Conservation (phyloP, 2,797 vertebrate species). For the Coccyzus lansbergi region DNA sequence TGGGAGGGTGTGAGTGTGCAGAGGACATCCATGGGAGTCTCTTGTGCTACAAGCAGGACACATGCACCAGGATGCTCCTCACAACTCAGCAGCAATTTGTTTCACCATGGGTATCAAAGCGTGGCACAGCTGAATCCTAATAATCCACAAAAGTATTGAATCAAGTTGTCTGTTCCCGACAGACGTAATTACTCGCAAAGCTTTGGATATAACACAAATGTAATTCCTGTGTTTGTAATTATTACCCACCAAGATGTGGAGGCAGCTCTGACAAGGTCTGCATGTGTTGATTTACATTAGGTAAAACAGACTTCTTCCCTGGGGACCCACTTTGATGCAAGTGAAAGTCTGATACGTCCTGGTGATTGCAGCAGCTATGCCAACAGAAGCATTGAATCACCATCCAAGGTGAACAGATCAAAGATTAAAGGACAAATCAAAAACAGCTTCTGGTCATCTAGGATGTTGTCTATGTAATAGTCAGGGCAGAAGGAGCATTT, state of each 20-base stretch:
- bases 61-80: not conserved
- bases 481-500: accelerated
- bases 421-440: not conserved
- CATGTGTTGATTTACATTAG: not conserved
- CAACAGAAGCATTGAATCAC: not conserved
- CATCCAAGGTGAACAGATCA: not conserved
- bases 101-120: not conserved
- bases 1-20: not conserved
- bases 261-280: not conserved
- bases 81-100: not conserved
- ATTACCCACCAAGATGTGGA: not conserved
- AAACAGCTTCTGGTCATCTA: not conserved
- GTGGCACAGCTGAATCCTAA: not conserved
- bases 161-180: not conserved
- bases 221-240: slow-evolving; percentile 7
- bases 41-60: not conserved
- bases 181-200: not conserved
- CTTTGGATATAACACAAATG: not conserved
- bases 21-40: not conserved
- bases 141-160: not conserved
- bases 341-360: not conserved
- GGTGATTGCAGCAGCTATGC: not conserved
- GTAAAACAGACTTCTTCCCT: not conserved
- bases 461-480: not conserved
- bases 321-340: not conserved